phyloP scores from a whole-genome alignment of 2,797 vertebrate genomes.

The Alca torda region DNA sequence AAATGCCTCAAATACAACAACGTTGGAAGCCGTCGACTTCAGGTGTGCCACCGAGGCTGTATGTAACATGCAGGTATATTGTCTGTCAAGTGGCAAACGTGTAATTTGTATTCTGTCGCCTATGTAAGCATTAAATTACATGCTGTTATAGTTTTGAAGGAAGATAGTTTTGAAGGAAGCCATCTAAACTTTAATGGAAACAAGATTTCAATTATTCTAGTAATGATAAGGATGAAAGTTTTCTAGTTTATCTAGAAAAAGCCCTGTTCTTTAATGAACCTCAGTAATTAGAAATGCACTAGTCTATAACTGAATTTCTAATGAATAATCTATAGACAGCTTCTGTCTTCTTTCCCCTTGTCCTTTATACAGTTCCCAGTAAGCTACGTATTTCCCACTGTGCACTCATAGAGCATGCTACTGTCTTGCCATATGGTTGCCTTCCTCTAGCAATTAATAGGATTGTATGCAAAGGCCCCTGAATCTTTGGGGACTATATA shows the following conservation, averaged over 20 bases:
- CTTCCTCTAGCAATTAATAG: slow-evolving; percentile 72
- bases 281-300: slow-evolving; percentile 42
- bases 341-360: neutral
- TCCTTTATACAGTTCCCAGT: slow-evolving; percentile 48
- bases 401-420: neutral
- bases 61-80: neutral
- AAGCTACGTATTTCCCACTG: slow-evolving; percentile 45
- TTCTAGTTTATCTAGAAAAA: slow-evolving; percentile 54
- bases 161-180: slow-evolving; percentile 29
- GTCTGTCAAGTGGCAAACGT: neutral
- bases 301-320: slow-evolving; percentile 17
- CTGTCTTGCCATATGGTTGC: slow-evolving; percentile 63
- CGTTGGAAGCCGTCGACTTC: neutral
- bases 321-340: slow-evolving; percentile 61
- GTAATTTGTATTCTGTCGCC: slow-evolving; percentile 41
- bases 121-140: slow-evolving; percentile 45
- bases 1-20: neutral
- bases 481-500: slow-evolving; percentile 58
- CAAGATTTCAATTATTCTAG: slow-evolving; percentile 50
- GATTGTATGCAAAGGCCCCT: slow-evolving; percentile 56
- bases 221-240: slow-evolving; percentile 56
- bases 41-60: neutral
- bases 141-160: slow-evolving; percentile 39
- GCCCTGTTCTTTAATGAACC: slow-evolving; percentile 26
- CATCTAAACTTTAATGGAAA: slow-evolving; percentile 57